Percentiles rank a stretch among this genome's conserved stretches.
Conservation (phyloP, 2,888 invertebrate species). For the Acronicta leporina region DNA sequence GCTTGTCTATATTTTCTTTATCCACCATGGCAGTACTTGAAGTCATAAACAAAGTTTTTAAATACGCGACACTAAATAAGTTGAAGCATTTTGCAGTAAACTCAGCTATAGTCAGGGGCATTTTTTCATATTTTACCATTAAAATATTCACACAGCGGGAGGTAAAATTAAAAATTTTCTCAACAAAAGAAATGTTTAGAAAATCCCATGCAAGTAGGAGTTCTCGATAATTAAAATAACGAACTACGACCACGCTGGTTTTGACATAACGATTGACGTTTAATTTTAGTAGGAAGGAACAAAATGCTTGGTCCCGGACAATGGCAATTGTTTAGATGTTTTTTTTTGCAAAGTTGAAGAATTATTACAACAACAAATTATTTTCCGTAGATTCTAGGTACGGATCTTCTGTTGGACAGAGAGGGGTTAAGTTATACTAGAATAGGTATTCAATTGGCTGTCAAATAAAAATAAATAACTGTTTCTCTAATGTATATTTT, state of each 20-base stretch:
- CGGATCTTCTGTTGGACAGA: too few species aligned
- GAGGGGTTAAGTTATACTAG: too few species aligned
- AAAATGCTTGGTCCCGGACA: constrained; percentile 65
- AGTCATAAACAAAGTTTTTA: constrained; percentile 23
- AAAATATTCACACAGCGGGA: constrained; percentile 44
- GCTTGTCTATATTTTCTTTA: constrained; percentile 10
- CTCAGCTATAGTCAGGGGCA: constrained; percentile 4
- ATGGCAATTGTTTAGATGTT: constrained; percentile 60
- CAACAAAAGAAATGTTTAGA: constrained; percentile 72
- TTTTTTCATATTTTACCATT: constrained; percentile 27
- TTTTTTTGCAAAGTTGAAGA: constrained; percentile 17
- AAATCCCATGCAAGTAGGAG: constrained; percentile 73
- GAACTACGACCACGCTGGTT: constrained; percentile 74
- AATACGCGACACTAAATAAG: constrained; percentile 22
- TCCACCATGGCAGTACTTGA: neutral
- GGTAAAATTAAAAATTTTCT: constrained; percentile 55
- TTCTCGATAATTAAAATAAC: constrained; percentile 85
- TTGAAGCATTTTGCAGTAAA: constrained; percentile 23
- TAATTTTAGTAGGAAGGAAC: constrained; percentile 82
- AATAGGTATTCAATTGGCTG: too few species aligned
- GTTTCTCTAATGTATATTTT: too few species aligned
- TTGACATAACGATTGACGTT: constrained; percentile 83
- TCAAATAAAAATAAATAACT: too few species aligned
- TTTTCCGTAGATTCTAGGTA: too few species aligned
- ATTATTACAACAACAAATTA: too few species aligned